A percentile compares a stretch with the other conserved stretches of the same genome.
Evolutionary conservation across 2,113 vertebrate genomes (phyloP).

Genomic region (Hippocampus mohnikei): DNA sequence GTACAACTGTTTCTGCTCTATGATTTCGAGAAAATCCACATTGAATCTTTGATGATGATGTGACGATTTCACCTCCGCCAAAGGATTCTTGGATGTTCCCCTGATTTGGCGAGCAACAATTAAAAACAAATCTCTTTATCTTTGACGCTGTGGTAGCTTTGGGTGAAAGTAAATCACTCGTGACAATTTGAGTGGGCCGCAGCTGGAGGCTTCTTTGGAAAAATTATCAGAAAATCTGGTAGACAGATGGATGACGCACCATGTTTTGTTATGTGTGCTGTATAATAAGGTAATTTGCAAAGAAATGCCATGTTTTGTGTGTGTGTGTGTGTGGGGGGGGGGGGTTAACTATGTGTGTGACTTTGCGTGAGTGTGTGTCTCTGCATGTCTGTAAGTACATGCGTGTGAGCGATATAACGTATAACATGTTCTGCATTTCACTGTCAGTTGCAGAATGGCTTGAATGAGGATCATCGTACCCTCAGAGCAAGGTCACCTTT

Average conservation of each 20-base stretch:
- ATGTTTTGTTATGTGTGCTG: not conserved
- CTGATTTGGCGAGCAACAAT: not conserved
- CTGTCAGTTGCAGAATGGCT: conserved; percentile 43
- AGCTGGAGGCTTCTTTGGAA: not conserved
- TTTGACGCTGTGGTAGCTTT: not conserved
- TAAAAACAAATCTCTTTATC: not conserved
- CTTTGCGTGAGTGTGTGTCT: not conserved
- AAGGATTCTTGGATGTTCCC: not conserved
- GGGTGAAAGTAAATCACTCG: not conserved
- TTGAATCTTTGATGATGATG: not conserved
- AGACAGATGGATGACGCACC: not conserved
- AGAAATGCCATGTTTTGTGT: not conserved
- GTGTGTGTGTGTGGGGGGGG: not conserved
- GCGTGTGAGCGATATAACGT: not conserved
- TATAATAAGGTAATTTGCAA: not conserved
- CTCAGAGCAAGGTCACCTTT: conserved; percentile 39
- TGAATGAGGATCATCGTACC: conserved; percentile 29
- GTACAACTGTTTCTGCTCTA: not conserved
- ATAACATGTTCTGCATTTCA: conserved; percentile 27
- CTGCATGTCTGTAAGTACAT: not conserved
- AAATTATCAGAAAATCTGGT: not conserved
- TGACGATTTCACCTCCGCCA: not conserved
- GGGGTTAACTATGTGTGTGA: not conserved
- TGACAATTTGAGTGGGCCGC: not conserved
- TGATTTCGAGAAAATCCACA: conserved; percentile 5